These are phyloP conservation scores for Megalopta genalis DNA, from an alignment of 1,140 invertebrate genomes.

Conservation along the genomic window DNA sequence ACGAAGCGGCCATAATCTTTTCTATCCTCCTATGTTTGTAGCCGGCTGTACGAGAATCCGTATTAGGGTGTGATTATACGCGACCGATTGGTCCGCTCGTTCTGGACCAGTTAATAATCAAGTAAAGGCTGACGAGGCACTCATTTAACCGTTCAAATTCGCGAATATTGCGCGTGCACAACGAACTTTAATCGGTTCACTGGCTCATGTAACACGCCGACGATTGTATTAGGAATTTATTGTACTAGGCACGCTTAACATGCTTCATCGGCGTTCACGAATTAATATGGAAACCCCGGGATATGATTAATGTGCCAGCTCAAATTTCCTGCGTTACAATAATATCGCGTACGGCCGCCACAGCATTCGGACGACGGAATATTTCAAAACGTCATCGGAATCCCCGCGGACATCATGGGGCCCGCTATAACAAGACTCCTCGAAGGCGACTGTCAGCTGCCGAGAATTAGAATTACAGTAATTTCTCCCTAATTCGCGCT, in stretches of 20 bases:
- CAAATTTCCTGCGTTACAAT: conserved; percentile 10
- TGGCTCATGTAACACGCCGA: conserved; percentile 36
- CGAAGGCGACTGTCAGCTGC: no score
- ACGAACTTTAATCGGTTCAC: conserved; percentile 43
- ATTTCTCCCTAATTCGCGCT: no score
- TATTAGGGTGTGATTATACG: background rate
- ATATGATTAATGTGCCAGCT: conserved; percentile 27
- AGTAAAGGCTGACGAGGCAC: conserved; percentile 41
- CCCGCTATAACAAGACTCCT: no score
- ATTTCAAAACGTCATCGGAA: no score
- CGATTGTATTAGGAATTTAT: conserved; percentile 48
- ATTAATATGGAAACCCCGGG: conserved; percentile 29
- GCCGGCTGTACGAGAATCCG: background rate
- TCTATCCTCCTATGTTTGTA: no score
- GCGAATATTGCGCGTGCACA: conserved; percentile 40
- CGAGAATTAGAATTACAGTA: no score
- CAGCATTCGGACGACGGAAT: background rate
- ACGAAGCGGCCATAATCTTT: no score
- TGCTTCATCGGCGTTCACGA: conserved; percentile 32
- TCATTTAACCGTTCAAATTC: conserved; percentile 43
- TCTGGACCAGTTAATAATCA: conserved; percentile 37
- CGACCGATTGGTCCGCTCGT: background rate
- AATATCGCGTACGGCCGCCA: background rate
- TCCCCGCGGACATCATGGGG: no score
- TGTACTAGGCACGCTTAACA: conserved; percentile 35